phyloP scores from a whole-genome alignment of 1,140 invertebrate genomes.

The Atopsyche davidsoni region DNA sequence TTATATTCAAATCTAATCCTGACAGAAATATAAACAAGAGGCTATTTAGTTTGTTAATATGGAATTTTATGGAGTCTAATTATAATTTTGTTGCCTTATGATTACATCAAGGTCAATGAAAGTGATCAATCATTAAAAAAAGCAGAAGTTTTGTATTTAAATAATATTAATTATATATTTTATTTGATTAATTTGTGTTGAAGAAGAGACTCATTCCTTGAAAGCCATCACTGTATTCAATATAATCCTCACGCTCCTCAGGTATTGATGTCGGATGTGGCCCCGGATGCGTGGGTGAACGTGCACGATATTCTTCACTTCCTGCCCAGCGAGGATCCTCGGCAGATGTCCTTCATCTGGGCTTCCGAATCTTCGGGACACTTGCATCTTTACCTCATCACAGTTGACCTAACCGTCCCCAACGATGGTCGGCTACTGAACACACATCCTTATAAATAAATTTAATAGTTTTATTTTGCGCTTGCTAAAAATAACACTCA shows the following conservation, averaged over 20 bases:
- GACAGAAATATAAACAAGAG: background rate
- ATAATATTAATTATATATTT: no score
- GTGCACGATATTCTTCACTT: slow-evolving; percentile 86
- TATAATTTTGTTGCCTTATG: no score
- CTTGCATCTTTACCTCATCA: slow-evolving; percentile 79
- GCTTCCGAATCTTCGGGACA: slow-evolving; percentile 89
- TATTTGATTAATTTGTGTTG: no score
- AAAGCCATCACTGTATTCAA: no score
- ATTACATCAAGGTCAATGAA: no score
- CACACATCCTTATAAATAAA: background rate
- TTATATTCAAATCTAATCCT: no score
- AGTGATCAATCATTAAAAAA: no score
- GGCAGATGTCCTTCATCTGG: slow-evolving; percentile 76
- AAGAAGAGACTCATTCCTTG: no score
- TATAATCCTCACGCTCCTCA: no score
- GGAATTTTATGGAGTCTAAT: background rate
- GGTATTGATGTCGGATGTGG: slow-evolving; percentile 38
- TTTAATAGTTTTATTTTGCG: no score
- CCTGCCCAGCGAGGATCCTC: slow-evolving; percentile 55
- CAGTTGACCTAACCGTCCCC: background rate
- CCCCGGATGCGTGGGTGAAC: slow-evolving; percentile 77
- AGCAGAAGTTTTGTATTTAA: no score
- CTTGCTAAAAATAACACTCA: no score
- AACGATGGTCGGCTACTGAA: background rate
- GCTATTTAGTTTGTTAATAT: background rate